Percentiles rank a stretch among this genome's conserved stretches.
Evolutionary conservation across 2,888 invertebrate species (phyloP).

Genomic region (Pomacea canaliculata): DNA sequence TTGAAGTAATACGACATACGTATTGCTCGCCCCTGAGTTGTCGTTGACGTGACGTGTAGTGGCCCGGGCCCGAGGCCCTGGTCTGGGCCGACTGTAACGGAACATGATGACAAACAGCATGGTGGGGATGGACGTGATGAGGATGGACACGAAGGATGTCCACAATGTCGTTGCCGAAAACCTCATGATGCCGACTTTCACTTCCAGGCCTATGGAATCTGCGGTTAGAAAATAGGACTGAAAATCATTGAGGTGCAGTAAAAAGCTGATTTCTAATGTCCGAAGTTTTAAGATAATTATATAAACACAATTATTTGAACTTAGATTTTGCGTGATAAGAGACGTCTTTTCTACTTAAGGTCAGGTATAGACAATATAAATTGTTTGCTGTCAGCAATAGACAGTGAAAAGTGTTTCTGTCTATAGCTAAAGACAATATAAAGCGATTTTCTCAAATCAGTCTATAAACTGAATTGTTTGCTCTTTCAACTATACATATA

Average conservation of each 20-base stretch:
- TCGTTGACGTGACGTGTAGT: background rate
- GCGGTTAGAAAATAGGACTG: background rate
- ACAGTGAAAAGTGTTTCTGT: no score
- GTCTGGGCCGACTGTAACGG: slow-evolving; percentile 30
- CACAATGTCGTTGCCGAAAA: slow-evolving; percentile 46
- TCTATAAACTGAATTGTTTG: background rate
- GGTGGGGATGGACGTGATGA: slow-evolving; percentile 63
- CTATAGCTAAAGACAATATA: no score
- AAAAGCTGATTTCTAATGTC: no score
- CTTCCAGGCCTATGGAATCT: slow-evolving; percentile 30
- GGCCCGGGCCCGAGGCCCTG: slow-evolving; percentile 6
- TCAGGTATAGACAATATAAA: no score
- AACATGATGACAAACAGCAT: slow-evolving; percentile 57
- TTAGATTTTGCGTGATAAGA: no score
- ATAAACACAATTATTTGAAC: no score
- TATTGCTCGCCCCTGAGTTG: background rate
- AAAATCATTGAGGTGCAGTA: no score
- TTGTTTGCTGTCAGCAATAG: no score
- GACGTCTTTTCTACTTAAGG: no score
- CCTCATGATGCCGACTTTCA: slow-evolving; percentile 43
- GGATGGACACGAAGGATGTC: slow-evolving; percentile 44
- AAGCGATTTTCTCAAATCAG: no score
- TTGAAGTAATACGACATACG: background rate
- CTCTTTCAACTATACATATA: background rate
- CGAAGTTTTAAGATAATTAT: no score